Base-by-base conservation (phyloP, 1,140 invertebrate genomes). In the Aphidius gifuensis region DNA sequence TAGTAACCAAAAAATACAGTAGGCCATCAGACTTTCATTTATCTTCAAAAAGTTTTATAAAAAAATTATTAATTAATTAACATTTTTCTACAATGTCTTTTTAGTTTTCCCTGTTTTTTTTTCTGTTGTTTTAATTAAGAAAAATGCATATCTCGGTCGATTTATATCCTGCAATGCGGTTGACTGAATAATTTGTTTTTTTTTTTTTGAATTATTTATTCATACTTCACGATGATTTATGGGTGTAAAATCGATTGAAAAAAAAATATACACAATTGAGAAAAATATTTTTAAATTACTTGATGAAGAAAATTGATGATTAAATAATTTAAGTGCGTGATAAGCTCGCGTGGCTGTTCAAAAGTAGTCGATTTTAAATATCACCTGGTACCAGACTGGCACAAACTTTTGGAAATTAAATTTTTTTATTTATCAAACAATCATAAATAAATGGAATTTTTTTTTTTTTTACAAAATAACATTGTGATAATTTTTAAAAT, bases 381-480 rank as follows among this genome's bases (percentile, higher is more conserved):
- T 67, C 60, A 45, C 55, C 61, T 62, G 64, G 72, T 74, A 69
- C 71, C 69, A 73, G 67, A 61, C 63, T 47, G 16, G 4, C 23
- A 32, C 23, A 8, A 47, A 9, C 1, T n/a, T 23, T 45, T 6
- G 9, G 0, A 16, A 16, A 16, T 16, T 16, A 16, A 16, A 16
- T 16, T 16, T 16, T 16, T 16, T 16, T 16, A 16, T 16, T 16
- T 16, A 16, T 16, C 16, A 16, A 16, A 16, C 16, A 16, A 16
- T 16, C 16, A 46, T n/a, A 56, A n/a, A n/a, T 56, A n/a, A 5
- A 16, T 45, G 40, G 16, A 54, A 32, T 16, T 16, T 16, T 16
- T 16, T 16, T 16, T 16, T 42, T 54, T 54, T 21, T 51, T 51
- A 32, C 8, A 1, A 6, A 40, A 54, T 42, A 40, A 16, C 40